Conservation (phyloP, 2,888 invertebrate species). For the Drosophila macrospina region DNA sequence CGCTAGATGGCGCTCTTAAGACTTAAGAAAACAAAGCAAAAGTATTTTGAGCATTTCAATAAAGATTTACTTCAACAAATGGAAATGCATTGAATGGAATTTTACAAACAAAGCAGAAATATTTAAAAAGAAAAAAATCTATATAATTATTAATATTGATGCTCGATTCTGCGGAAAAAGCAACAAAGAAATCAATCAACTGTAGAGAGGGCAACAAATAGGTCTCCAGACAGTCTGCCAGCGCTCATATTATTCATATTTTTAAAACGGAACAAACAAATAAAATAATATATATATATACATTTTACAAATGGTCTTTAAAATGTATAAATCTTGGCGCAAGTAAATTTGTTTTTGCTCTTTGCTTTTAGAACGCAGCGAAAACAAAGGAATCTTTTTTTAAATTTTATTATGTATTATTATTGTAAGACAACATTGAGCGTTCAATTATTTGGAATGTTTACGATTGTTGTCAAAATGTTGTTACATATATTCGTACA, state of each 20-base stretch:
- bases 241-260: slow-evolving; percentile 1
- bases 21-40: background rate
- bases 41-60: background rate
- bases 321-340: slow-evolving; percentile 11
- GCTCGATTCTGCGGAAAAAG: slow-evolving; percentile 4
- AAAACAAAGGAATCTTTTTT: slow-evolving; percentile 18
- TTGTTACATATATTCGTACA: slow-evolving; percentile 16
- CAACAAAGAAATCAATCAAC: slow-evolving; percentile 37
- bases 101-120: slow-evolving; percentile 11
- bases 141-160: slow-evolving; percentile 14
- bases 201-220: slow-evolving; percentile 8
- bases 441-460: slow-evolving; percentile 26
- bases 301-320: slow-evolving; percentile 17
- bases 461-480: slow-evolving; percentile 32
- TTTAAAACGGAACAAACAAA: slow-evolving; percentile 7
- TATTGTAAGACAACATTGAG: slow-evolving; percentile 18
- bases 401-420: slow-evolving; percentile 4
- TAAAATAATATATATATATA: slow-evolving; percentile 3
- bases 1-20: slow-evolving; percentile 24
- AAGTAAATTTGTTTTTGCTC: slow-evolving; percentile 15
- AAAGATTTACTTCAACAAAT: slow-evolving; percentile 3
- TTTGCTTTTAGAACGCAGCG: slow-evolving; percentile 15
- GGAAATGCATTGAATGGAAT: slow-evolving; percentile 14
- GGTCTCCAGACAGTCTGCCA: slow-evolving; percentile 29
- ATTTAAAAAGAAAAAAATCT: slow-evolving; percentile 3